Base-by-base conservation (phyloP, 2,797 vertebrate genomes). In the Dryobates pubescens region DNA sequence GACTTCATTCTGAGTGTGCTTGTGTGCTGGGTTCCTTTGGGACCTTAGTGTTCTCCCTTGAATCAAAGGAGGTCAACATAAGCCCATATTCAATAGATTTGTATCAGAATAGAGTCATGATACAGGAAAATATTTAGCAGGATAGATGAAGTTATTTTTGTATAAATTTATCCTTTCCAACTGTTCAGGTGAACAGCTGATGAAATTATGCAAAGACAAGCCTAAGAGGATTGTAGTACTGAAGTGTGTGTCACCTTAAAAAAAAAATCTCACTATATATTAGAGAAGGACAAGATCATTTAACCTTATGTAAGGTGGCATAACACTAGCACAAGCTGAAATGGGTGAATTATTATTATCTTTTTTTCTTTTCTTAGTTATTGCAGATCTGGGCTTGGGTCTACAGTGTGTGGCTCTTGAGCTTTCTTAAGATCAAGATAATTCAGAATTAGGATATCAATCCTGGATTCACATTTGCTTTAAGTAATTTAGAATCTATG, bases 151-250 rank as follows among this genome's bases (percentile, higher is more conserved):
- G 23, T 73, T 91, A 59, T 54, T 76, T 78, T 63, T 83, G 17
- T 49, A 61, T 61, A 47, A 78, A 70, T 54, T 22, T 61, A 49
- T 84, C 61, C 54, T 84, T 91, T 90, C 73, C 76, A 92, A 75
- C 88, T 93, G 76, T 89, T 94, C 29, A 45, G 47, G 70, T 91
- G 76, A 78, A 81, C 82, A 93, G 72, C 89, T 89, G 80, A 94
- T 91, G 85, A 82, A 93, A 74, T 85, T 49, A 45, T 69, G 54
- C 38, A 59, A 45, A 57, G 63, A 26, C 14, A 19, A 67, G 86
- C 86, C 9, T n/a, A 59, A 2, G 6, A 76, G 30, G 57, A 53
- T 57, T 79, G 43, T 34, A 72, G 43, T 19, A 65, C 57, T 67
- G 47, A 76, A 62, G 17, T 63, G 27, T 91, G 83, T 94, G 43